Conservation (phyloP, 92 coral and sea anemone genomes). For the Bergia puertoricense region DNA sequence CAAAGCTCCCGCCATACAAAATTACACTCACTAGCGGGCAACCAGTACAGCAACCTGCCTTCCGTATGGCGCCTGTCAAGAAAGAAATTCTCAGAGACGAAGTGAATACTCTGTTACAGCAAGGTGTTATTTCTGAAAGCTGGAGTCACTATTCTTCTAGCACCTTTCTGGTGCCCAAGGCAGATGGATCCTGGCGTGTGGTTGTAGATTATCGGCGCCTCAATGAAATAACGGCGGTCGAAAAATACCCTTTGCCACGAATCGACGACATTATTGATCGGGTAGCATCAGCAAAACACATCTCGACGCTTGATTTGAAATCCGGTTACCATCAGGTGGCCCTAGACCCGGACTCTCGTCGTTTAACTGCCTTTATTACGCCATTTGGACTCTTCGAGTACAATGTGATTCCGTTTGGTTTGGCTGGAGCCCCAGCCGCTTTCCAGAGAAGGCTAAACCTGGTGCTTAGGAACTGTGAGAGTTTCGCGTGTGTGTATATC, state of each 20-base stretch:
- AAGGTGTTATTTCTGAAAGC: background rate
- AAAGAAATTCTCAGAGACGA: slow-evolving; percentile 5
- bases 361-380: background rate
- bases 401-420: background rate
- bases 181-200: background rate
- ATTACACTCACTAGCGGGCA: background rate
- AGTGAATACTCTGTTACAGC: background rate
- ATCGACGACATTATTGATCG: background rate
- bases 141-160: background rate
- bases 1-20: background rate
- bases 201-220: background rate
- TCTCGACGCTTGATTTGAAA: slow-evolving; percentile 19
- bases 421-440: slow-evolving; percentile 13
- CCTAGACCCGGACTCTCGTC: background rate
- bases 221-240: background rate
- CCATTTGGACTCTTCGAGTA: background rate
- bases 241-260: background rate
- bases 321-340: slow-evolving; percentile 19
- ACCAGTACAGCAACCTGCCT: slow-evolving; percentile 10
- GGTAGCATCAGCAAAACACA: background rate
- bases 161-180: slow-evolving; percentile 5
- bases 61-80: background rate
- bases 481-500: slow-evolving; percentile 1
- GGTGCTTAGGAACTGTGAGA: background rate
- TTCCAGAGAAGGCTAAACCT: slow-evolving; percentile 3